Evolutionary conservation across 2,113 vertebrate species (phyloP).

Genomic region (Dissostichus mawsoni): DNA sequence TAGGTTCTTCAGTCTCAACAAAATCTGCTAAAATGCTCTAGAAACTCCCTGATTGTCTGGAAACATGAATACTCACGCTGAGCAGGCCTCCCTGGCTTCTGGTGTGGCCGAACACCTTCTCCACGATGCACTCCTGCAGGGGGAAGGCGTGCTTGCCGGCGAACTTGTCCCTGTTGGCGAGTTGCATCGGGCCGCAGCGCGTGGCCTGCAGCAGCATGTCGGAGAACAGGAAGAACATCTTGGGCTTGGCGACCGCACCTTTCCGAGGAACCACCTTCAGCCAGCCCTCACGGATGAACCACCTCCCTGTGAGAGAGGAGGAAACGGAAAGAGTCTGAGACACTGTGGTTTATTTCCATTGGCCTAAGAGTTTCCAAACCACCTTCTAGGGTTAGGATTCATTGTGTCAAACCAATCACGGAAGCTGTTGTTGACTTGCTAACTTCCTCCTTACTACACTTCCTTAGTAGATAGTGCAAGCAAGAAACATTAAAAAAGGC

Average conservation of each 20-base stretch:
- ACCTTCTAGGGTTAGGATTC: not conserved
- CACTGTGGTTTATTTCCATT: not conserved
- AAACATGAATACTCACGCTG: conserved; percentile 68
- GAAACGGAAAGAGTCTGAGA: not conserved
- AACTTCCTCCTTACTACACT: too few species aligned
- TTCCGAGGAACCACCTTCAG: conserved; percentile 82
- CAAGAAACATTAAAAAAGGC: too few species aligned
- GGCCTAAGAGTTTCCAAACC: not conserved
- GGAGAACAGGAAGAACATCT: conserved; percentile 92
- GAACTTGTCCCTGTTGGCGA: conserved; percentile 81
- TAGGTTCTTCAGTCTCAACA: too few species aligned
- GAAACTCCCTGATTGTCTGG: too few species aligned
- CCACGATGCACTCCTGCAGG: conserved; percentile 88
- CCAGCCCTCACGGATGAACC: conserved; percentile 84
- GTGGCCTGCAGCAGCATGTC: conserved; percentile 90
- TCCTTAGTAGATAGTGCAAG: too few species aligned
- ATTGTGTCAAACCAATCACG: too few species aligned
- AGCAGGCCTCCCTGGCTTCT: conserved; percentile 83
- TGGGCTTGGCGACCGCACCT: conserved; percentile 84
- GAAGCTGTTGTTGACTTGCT: too few species aligned
- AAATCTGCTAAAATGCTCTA: too few species aligned
- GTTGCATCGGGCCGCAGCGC: conserved; percentile 84
- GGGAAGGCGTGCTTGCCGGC: conserved; percentile 76
- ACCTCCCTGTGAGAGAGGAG: conserved; percentile 66
- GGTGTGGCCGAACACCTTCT: conserved; percentile 88